A percentile compares a stretch with the other conserved stretches of the same genome.
Evolutionary conservation across 2,888 invertebrate genomes (phyloP).

Genomic region (Cacoxenus indagator): DNA sequence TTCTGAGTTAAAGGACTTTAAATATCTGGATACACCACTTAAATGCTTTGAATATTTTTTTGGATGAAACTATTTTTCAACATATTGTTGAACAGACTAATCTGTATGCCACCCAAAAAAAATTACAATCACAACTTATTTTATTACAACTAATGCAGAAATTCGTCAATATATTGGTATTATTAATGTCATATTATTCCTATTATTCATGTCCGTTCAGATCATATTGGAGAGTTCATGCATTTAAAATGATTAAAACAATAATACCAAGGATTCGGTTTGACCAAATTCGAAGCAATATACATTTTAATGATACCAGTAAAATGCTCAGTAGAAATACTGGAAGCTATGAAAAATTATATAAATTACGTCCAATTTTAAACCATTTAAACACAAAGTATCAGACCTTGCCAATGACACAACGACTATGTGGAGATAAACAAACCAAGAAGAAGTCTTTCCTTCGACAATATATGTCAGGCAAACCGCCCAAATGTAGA

Average conservation of each 20-base stretch:
- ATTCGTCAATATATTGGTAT: slow-evolving; percentile 36
- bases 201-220: slow-evolving; percentile 30
- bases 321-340: slow-evolving; percentile 35
- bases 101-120: slow-evolving; percentile 32
- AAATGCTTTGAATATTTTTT: slow-evolving; percentile 28
- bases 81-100: slow-evolving; percentile 33
- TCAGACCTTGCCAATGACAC: slow-evolving; percentile 21
- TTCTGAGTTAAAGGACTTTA: too few relatives aligned
- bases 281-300: slow-evolving; percentile 32
- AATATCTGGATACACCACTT: too few relatives aligned
- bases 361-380: slow-evolving; percentile 36
- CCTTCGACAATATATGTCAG: slow-evolving; percentile 41
- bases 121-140: slow-evolving; percentile 32
- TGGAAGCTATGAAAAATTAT: slow-evolving; percentile 34
- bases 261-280: slow-evolving; percentile 38
- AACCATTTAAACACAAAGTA: slow-evolving; percentile 29
- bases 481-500: slow-evolving; percentile 35
- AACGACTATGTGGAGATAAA: slow-evolving; percentile 37
- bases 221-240: slow-evolving; percentile 37
- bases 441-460: slow-evolving; percentile 35
- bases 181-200: slow-evolving; percentile 33
- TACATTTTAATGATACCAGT: slow-evolving; percentile 42
- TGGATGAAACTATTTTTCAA: slow-evolving; percentile 31
- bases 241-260: slow-evolving; percentile 33
- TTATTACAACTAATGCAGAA: slow-evolving; percentile 29